Conservation (phyloP, 1,140 invertebrate species). For the Leptonema lineaticorne region DNA sequence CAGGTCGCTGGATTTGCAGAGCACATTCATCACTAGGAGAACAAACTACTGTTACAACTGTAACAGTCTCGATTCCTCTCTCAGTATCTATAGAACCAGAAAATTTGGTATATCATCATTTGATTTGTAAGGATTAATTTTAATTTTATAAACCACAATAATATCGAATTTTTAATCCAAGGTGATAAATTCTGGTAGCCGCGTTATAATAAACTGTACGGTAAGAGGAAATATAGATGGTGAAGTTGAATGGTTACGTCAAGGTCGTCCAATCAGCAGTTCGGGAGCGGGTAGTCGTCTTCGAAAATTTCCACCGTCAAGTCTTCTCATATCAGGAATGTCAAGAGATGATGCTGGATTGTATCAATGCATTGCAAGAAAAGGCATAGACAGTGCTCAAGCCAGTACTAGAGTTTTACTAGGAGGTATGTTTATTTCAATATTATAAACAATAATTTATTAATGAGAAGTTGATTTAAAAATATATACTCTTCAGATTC, state of each 20-base stretch:
- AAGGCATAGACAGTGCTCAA: conserved; percentile 70
- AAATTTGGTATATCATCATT: conserved; percentile 20
- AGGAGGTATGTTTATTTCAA: conserved; percentile 61
- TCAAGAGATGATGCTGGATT: conserved; percentile 73
- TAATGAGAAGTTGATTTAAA: not conserved
- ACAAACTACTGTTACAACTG: conserved; percentile 13
- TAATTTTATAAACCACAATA: not conserved
- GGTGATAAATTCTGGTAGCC: conserved; percentile 74
- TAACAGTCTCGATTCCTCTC: conserved; percentile 27
- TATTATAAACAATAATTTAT: not conserved
- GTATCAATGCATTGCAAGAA: conserved; percentile 78
- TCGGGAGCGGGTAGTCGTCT: not conserved
- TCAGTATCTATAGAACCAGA: conserved; percentile 20
- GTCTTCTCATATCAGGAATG: conserved; percentile 62
- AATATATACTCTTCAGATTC: conserved; percentile 56
- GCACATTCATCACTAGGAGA: conserved; percentile 31
- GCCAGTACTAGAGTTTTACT: conserved; percentile 71
- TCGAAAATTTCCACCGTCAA: not conserved
- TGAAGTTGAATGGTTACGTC: conserved; percentile 71
- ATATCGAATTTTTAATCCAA: conserved; percentile 48
- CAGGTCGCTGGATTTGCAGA: conserved; percentile 35
- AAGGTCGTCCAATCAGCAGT: conserved; percentile 52
- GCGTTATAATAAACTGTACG: conserved; percentile 75
- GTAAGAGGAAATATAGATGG: conserved; percentile 68
- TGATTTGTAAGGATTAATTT: not conserved